Base-by-base conservation (phyloP, 2,797 vertebrate species). In the Aphelocoma californica region DNA sequence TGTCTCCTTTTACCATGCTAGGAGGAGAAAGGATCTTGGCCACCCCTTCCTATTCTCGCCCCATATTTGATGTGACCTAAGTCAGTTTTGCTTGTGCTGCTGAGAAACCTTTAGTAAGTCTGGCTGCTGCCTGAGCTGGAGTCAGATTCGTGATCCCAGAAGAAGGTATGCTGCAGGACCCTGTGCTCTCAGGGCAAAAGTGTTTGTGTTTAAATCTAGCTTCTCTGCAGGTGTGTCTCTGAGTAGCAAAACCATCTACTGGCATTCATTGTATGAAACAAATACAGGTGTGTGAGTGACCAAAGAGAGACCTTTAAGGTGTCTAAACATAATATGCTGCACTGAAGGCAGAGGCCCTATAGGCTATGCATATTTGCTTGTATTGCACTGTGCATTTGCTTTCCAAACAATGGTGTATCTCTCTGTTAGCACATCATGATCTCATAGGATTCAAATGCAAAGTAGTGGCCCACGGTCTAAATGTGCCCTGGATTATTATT, bases 391-490 rank as follows among this genome's bases (percentile, higher is more conserved):
- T 58, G 34, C 31, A 14, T 67, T 81, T 92, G 18, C 56, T 77
- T 92, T 79, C 36, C 70, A 65, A 65, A 54, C 47, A 53, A 8
- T 25, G 32, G 24, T 53, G 25, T 81, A 44, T 91, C 48, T 89
- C 53, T 90, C 70, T 2, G 1, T 78, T 78, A 81, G 34, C 4
- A 1, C 66, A 75, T 88, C 6, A 2, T 77, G 92, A 92, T 72
- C 44, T 93, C 89, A 75, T 31, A 86, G 80, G 70, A 90, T 91
- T 88, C 81, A 94, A 90, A 92, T 69, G 73, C 54, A 86, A 70
- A 72, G 19, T 50, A 51, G 72, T 62, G 36, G 20, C 51, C 69
- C 74, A 31, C 0, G 0, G 45, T 85, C 71, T 92, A 57, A 95
- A 87, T 70, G 77, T 81, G 74, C 57, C 92, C 50, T 7, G 14